Percentiles rank a stretch among this genome's conserved stretches.
These are phyloP conservation scores for Drosophila bocqueti DNA, from an alignment of 1,140 invertebrate genomes.

Conservation along the genomic window DNA sequence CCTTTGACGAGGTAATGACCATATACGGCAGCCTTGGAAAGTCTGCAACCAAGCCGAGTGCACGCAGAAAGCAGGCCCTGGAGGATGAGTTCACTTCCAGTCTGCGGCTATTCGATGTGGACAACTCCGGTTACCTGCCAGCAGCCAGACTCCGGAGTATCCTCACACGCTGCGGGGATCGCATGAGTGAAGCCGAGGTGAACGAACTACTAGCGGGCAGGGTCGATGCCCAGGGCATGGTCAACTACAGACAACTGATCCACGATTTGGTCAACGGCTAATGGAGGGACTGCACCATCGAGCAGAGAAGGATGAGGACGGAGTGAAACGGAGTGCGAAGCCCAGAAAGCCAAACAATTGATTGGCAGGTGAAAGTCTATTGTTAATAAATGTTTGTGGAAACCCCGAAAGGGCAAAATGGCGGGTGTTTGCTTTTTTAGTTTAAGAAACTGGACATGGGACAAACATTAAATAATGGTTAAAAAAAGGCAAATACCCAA, in stretches of 20 bases:
- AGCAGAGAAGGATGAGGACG: background rate
- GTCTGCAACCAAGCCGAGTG: background rate
- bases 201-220: slow-evolving; percentile 97
- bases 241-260: slow-evolving; percentile 90
- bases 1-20: slow-evolving; percentile 53
- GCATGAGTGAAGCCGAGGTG: slow-evolving; percentile 95
- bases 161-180: slow-evolving; percentile 95
- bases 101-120: slow-evolving; percentile 94
- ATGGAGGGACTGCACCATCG: background rate
- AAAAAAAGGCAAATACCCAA: too few species aligned
- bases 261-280: slow-evolving; percentile 31
- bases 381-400: slow-evolving; percentile 25
- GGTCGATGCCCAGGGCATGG: slow-evolving; percentile 94
- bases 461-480: background rate
- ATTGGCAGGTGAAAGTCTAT: slow-evolving; percentile 29
- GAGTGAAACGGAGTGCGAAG: background rate
- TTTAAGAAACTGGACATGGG: background rate
- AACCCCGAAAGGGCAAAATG: slow-evolving; percentile 2
- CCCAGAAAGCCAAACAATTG: background rate
- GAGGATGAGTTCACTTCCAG: slow-evolving; percentile 52
- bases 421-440: background rate
- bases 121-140: slow-evolving; percentile 96
- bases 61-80: slow-evolving; percentile 8
- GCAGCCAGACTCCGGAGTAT: slow-evolving; percentile 95
- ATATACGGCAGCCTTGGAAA: slow-evolving; percentile 49